Evolutionary conservation across 2,888 invertebrate genomes (phyloP).

Genomic region (Sicus ferrugineus): DNA sequence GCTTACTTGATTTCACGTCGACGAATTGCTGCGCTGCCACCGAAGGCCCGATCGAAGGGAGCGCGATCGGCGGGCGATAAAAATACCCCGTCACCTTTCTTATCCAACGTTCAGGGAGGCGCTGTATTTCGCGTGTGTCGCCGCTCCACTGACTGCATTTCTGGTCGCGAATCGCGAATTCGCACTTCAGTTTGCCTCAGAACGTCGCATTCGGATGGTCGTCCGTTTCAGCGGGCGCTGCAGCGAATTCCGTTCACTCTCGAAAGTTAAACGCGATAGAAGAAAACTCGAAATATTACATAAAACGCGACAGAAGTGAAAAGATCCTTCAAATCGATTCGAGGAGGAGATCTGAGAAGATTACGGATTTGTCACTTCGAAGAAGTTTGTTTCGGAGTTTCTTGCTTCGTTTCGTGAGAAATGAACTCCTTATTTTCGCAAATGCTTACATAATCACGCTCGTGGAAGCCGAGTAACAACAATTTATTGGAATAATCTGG

Average conservation of each 20-base stretch:
- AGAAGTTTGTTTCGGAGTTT: not conserved
- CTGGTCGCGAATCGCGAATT: conserved; percentile 8
- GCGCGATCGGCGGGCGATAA: no score
- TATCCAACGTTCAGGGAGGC: no score
- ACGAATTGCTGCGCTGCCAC: no score
- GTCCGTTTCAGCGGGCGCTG: conserved; percentile 49
- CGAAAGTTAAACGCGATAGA: not conserved
- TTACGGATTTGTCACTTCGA: not conserved
- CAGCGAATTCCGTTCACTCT: conserved; percentile 36
- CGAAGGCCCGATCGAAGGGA: no score
- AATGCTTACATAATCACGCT: not conserved
- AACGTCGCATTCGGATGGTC: conserved; percentile 58
- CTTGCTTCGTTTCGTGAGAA: no score
- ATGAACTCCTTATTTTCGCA: no score
- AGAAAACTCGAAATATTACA: not conserved
- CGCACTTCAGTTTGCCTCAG: conserved; percentile 53
- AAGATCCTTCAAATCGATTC: not conserved
- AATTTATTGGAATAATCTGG: conserved; percentile 37
- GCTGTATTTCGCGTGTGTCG: no score
- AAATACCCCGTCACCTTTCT: no score
- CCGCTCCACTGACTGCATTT: conserved; percentile 23
- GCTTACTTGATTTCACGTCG: no score
- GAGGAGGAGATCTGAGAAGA: not conserved
- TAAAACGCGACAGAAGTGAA: not conserved
- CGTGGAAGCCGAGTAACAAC: not conserved